Percentiles rank a stretch among this genome's conserved stretches.
Conservation (phyloP, 1,140 invertebrate genomes). For the Maconellicoccus hirsutus region DNA sequence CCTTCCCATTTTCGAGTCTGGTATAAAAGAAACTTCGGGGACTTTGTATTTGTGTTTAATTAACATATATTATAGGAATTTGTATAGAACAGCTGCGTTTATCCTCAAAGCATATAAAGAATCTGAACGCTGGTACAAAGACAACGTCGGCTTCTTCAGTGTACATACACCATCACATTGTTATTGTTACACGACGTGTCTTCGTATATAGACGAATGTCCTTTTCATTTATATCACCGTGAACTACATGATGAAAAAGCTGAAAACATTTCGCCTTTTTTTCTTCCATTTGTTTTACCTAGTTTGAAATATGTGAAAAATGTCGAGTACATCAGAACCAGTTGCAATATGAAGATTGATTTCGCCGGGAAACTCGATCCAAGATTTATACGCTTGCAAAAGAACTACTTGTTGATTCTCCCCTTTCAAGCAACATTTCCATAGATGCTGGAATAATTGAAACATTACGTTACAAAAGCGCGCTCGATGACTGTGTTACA, state of each 20-base stretch:
- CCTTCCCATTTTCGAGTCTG: neutral
- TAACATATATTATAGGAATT: constrained; percentile 22
- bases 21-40: constrained; percentile 16
- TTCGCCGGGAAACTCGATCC: no score
- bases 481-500: no score
- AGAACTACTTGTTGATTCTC: no score
- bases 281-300: neutral
- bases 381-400: no score
- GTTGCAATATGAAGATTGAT: no score
- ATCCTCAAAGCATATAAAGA: constrained; percentile 11
- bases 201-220: neutral
- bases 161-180: neutral
- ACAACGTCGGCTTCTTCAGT: constrained; percentile 16
- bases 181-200: constrained; percentile 13
- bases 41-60: constrained; percentile 22
- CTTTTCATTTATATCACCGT: neutral
- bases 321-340: no score
- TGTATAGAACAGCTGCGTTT: constrained; percentile 21
- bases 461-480: no score
- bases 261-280: neutral
- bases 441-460: no score
- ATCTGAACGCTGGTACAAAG: neutral
- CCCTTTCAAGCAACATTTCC: no score
- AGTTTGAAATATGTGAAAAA: no score
- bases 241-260: neutral